Evolutionary conservation across 2,888 invertebrate species (phyloP).

Genomic region (Papilio protenor): DNA sequence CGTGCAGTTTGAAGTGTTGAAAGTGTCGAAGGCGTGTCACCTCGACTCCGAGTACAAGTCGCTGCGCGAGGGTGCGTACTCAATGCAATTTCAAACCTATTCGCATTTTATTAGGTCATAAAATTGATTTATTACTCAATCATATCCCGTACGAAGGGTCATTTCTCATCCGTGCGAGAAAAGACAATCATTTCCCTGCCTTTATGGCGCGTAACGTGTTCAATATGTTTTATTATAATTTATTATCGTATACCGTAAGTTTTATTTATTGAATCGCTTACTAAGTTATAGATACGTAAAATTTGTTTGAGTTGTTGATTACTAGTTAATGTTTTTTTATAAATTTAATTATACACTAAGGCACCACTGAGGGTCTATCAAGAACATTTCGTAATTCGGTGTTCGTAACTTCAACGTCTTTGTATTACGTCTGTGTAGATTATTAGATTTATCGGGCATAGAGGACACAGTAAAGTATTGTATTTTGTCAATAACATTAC

Average conservation of each 20-base stretch:
- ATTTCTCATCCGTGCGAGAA: slow-evolving; percentile 9
- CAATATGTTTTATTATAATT: not conserved
- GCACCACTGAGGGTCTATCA: too few species aligned
- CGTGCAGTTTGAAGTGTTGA: slow-evolving; percentile 92
- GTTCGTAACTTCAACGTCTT: too few species aligned
- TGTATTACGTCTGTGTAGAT: too few species aligned
- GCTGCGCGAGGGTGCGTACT: slow-evolving; percentile 88
- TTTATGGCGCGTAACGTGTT: not conserved
- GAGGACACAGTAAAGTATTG: too few species aligned
- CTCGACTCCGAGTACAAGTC: slow-evolving; percentile 89
- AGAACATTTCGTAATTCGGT: too few species aligned
- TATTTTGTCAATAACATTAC: too few species aligned
- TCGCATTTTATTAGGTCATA: slow-evolving; percentile 25
- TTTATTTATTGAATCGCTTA: not conserved
- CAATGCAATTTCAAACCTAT: slow-evolving; percentile 33
- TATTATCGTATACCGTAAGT: not conserved
- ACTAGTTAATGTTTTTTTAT: too few species aligned
- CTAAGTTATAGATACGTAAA: too few species aligned
- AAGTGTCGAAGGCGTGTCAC: slow-evolving; percentile 92
- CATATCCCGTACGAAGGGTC: slow-evolving; percentile 1
- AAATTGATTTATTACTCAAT: slow-evolving; percentile 37
- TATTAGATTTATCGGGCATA: too few species aligned
- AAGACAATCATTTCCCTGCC: slow-evolving; percentile 10
- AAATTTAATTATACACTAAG: too few species aligned
- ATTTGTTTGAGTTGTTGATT: too few species aligned